phyloP scores from a whole-genome alignment of 2,113 vertebrate species.

The Chaetura pelagica region DNA sequence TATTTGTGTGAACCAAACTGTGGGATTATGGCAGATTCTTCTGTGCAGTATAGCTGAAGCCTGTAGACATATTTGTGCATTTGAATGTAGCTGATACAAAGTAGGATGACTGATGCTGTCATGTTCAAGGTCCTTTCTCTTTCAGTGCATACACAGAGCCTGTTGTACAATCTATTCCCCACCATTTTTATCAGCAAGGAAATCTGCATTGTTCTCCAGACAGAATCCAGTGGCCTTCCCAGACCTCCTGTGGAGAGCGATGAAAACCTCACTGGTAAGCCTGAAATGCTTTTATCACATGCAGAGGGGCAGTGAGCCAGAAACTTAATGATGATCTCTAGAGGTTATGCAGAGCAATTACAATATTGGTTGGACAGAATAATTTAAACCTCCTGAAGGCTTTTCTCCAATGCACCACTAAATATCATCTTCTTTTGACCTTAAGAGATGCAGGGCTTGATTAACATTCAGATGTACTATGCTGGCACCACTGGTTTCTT shows the following conservation, averaged over 20 bases:
- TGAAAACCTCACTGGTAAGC: constrained; percentile 4
- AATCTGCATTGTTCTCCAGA: not conserved
- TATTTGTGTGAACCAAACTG: not conserved
- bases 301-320: constrained; percentile 27
- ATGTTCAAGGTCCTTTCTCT: not conserved
- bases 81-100: not conserved
- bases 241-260: not conserved
- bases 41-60: not conserved
- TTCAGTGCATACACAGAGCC: not conserved
- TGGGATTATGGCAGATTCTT: not conserved
- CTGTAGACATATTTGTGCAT: rapidly evolving
- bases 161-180: not conserved
- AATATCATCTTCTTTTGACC: not conserved
- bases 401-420: not conserved
- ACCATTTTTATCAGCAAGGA: not conserved
- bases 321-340: not conserved
- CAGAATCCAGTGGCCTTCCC: not conserved
- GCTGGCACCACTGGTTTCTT: not conserved
- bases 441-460: not conserved
- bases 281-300: not conserved
- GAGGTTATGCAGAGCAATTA: not conserved
- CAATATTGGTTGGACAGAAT: not conserved
- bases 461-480: not conserved
- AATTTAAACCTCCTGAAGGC: not conserved
- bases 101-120: not conserved